These are phyloP conservation scores for Corythaeola cristata DNA, from an alignment of 2,113 vertebrate species.

Conservation along the genomic window DNA sequence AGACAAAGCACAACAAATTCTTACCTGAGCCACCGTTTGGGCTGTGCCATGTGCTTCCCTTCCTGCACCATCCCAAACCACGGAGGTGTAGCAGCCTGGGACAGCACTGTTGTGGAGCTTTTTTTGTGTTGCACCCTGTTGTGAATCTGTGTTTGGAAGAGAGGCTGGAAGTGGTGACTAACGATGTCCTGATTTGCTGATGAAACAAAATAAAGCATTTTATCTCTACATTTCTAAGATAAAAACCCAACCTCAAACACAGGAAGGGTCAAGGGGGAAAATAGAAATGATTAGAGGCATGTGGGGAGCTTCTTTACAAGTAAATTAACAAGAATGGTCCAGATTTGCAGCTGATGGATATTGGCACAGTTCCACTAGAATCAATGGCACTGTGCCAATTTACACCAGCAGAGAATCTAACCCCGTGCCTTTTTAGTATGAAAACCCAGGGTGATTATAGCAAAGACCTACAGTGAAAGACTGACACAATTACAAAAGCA, in stretches of 20 bases:
- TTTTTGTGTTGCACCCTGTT: not conserved
- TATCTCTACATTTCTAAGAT: not conserved
- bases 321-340: slow-evolving; percentile 51
- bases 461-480: not conserved
- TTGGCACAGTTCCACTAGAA: not conserved
- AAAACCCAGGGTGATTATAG: not conserved
- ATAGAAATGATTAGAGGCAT: slow-evolving; percentile 60
- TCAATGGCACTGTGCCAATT: slow-evolving; percentile 19
- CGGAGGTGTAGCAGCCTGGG: not conserved
- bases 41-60: accelerated
- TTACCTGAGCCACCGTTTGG: accelerated
- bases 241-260: not conserved
- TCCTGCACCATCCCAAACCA: not conserved
- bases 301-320: slow-evolving; percentile 41
- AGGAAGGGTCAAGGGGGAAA: slow-evolving; percentile 61
- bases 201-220: slow-evolving; percentile 36
- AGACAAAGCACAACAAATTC: not conserved
- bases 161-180: not conserved
- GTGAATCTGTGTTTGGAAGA: not conserved
- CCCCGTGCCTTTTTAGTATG: not conserved
- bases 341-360: slow-evolving; percentile 65
- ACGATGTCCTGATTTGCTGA: not conserved
- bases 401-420: not conserved
- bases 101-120: not conserved
- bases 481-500: not conserved